Evolutionary conservation across 2,113 vertebrate species (phyloP).

Genomic region (Phyllostomus hastatus): DNA sequence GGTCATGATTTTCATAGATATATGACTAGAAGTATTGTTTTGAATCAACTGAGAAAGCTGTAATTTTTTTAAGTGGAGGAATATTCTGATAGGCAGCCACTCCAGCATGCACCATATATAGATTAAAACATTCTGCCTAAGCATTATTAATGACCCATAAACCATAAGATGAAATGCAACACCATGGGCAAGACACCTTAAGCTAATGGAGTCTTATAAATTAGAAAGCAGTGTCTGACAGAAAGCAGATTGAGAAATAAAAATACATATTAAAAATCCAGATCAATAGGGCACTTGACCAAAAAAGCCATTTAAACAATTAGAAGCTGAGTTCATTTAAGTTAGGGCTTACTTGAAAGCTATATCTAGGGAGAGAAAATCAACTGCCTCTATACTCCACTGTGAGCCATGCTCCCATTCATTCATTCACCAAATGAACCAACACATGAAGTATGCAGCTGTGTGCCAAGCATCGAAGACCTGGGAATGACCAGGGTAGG

Average conservation of each 20-base stretch:
- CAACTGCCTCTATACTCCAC: neutral
- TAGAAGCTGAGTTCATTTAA: conserved; percentile 24
- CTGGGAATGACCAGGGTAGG: neutral
- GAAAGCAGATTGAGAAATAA: conserved; percentile 36
- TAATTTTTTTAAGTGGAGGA: neutral
- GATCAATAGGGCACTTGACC: neutral
- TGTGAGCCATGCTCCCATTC: neutral
- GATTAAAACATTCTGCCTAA: neutral
- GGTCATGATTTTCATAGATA: conserved; percentile 5
- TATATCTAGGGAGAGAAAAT: neutral
- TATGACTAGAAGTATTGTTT: neutral
- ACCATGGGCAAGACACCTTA: neutral
- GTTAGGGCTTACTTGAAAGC: neutral
- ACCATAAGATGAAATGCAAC: neutral
- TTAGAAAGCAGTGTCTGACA: neutral
- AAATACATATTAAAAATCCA: conserved; percentile 42
- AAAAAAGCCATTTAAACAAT: conserved; percentile 43
- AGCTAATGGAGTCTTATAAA: conserved; percentile 29
- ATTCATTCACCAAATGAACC: neutral
- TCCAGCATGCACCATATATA: neutral
- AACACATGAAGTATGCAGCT: neutral
- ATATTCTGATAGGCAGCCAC: neutral
- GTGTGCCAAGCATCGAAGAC: neutral
- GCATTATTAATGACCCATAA: neutral
- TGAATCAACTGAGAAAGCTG: neutral